phyloP scores from a whole-genome alignment of 2,888 invertebrate genomes.

The Stenolophus ochropezus region DNA sequence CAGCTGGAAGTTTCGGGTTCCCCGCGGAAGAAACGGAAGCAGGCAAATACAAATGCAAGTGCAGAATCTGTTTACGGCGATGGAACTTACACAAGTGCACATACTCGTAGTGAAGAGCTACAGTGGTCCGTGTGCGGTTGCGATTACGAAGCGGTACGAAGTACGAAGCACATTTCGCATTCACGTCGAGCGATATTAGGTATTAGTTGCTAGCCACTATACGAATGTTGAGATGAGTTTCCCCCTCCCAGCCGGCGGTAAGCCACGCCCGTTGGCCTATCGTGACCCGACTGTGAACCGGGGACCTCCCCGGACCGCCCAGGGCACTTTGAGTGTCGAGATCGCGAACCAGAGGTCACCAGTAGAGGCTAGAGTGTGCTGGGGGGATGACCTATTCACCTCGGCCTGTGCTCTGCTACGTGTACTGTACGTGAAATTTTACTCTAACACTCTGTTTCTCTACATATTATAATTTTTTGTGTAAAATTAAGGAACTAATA shows the following conservation, averaged over 20 bases:
- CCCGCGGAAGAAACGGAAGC: background rate
- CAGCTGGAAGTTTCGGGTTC: background rate
- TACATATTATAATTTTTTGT: conserved; percentile 56
- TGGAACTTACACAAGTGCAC: conserved; percentile 23
- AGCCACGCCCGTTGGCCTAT: conserved; percentile 73
- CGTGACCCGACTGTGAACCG: conserved; percentile 73
- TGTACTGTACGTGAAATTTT: conserved; percentile 63
- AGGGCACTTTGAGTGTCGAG: conserved; percentile 74
- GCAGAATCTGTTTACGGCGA: conserved; percentile 37
- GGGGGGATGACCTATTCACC: conserved; percentile 74
- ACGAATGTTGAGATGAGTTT: conserved; percentile 55
- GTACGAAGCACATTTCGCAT: conserved; percentile 27
- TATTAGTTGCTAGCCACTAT: conserved; percentile 45
- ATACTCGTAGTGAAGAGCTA: no score
- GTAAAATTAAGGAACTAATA: conserved; percentile 48
- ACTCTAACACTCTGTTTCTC: conserved; percentile 33
- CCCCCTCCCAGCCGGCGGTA: conserved; percentile 64
- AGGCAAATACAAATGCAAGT: conserved; percentile 24
- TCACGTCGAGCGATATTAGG: background rate
- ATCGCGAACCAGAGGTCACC: conserved; percentile 74
- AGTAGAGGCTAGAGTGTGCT: conserved; percentile 74
- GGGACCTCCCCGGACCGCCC: conserved; percentile 73
- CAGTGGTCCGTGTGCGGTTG: background rate
- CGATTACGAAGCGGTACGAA: background rate
- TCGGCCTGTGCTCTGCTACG: conserved; percentile 69